Evolutionary conservation across 2,888 invertebrate species (phyloP), one percentile per base, ranked within the genome.

Genomic region (Euclidia mi): DNA sequence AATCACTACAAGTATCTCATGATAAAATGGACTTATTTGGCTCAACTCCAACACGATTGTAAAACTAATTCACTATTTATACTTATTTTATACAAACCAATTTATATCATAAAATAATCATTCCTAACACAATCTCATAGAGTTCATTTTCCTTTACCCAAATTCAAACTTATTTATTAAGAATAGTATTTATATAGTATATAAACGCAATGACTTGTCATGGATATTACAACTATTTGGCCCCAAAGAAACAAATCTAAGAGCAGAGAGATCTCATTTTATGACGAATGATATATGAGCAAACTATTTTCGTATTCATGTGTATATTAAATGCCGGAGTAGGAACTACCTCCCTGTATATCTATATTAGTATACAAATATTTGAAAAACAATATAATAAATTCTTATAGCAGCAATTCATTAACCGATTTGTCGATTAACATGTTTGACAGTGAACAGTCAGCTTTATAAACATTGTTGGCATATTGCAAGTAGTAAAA

Each of bases 211-310:
- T 90, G 90, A 90, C 90, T 92, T 91, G 92, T 93, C 92, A 92
- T 93, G 93, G 92, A 90, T 87, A 81, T 84, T 81, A 89, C 69
- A 91, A 79, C 90, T 93, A 93, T 92, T 93, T 93, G 93, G 93
- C 92, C 93, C 93, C 93, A 81, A 87, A 84, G 88, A 91, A 92
- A 91, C 82, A 81, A 88, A 87, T 87, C 82, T 84, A 82, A 83
- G 82, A 84, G 82, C 84, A 82, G 80, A 82, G 82, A 89, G 87
- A 91, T 88, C 87, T 82, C 79, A 81, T 85, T 76, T 76, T 65
- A 78, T 76, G 78, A 78, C 67, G 59, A 47, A 61, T 69, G 71
- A 77, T 59, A 58, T 2, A 63, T 64, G 52, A 62, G 60, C 56
- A 51, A 61, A 66, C 58, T 68, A 65, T 65, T 58, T 58, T 57